These are phyloP conservation scores for Acleris literana DNA, from an alignment of 2,888 invertebrate genomes.

Conservation along the genomic window DNA sequence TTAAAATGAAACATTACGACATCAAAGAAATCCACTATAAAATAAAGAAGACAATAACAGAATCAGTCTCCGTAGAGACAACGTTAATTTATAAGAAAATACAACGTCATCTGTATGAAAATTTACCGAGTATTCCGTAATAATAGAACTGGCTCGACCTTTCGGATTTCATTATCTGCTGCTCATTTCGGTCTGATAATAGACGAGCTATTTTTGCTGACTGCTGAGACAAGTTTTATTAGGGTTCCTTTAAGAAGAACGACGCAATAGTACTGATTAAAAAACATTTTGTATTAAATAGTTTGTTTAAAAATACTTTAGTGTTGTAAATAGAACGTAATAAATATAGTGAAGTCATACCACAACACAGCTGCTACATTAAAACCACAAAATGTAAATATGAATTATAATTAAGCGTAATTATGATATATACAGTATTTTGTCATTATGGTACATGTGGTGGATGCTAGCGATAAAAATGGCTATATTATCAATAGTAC, in stretches of 20 bases:
- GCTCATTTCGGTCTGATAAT: constrained; percentile 23
- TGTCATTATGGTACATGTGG: no score
- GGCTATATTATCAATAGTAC: no score
- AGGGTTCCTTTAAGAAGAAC: constrained; percentile 7
- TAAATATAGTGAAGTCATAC: no score
- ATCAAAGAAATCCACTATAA: background rate
- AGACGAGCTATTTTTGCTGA: constrained; percentile 23
- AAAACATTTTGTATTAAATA: no score
- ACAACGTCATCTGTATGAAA: constrained; percentile 29
- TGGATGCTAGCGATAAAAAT: no score
- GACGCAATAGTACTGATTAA: no score
- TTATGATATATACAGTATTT: no score
- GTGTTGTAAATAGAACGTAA: no score
- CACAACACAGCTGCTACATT: no score
- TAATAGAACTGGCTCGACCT: constrained; percentile 31
- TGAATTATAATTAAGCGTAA: no score
- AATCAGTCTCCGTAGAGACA: constrained; percentile 20
- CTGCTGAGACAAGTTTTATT: constrained; percentile 8
- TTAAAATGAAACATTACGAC: background rate
- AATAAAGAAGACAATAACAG: constrained; percentile 13
- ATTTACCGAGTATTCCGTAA: constrained; percentile 15
- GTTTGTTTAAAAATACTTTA: no score
- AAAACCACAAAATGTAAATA: no score
- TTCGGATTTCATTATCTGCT: constrained; percentile 32
- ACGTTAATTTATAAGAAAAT: constrained; percentile 27